phyloP scores from a whole-genome alignment of 2,113 vertebrate species.

The Nansenia antarctica region DNA sequence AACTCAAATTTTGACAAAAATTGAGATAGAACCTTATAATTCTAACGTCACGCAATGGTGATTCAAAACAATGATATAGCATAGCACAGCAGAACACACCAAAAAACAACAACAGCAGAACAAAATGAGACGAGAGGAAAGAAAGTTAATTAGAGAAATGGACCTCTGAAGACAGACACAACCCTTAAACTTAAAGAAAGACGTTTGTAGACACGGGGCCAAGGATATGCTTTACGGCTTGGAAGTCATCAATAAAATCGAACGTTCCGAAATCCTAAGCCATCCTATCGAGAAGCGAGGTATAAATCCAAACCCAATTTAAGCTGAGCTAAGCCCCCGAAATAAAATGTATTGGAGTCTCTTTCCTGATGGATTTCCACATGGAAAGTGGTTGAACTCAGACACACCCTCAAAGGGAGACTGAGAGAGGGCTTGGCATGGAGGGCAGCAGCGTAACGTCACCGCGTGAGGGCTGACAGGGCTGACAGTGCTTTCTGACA shows the following conservation, averaged over 20 bases:
- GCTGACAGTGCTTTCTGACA: slow-evolving; percentile 33
- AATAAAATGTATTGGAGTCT: slow-evolving; percentile 40
- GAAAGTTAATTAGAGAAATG: slow-evolving; percentile 10
- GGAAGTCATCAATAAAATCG: slow-evolving; percentile 35
- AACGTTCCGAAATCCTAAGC: slow-evolving; percentile 25
- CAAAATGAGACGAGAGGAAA: background rate
- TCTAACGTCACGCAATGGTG: too few relatives aligned
- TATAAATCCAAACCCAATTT: slow-evolving; percentile 40
- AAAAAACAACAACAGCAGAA: background rate
- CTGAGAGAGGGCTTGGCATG: background rate
- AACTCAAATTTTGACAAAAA: too few relatives aligned
- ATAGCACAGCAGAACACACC: background rate
- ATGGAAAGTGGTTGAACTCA: slow-evolving; percentile 43
- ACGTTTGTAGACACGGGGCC: slow-evolving; percentile 9
- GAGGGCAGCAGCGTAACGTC: background rate
- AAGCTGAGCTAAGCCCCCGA: slow-evolving; percentile 44
- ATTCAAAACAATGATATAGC: too few relatives aligned
- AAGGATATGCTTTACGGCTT: slow-evolving; percentile 24
- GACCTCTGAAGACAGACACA: background rate
- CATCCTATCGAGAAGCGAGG: slow-evolving; percentile 9
- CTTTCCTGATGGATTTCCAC: too few relatives aligned
- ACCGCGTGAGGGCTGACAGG: slow-evolving; percentile 20
- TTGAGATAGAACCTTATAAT: too few relatives aligned
- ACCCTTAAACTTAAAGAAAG: background rate
- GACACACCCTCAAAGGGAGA: slow-evolving; percentile 2